These are phyloP conservation scores for Macrobrachium rosenbergii DNA, from an alignment of 1,140 invertebrate species.

Conservation along the genomic window DNA sequence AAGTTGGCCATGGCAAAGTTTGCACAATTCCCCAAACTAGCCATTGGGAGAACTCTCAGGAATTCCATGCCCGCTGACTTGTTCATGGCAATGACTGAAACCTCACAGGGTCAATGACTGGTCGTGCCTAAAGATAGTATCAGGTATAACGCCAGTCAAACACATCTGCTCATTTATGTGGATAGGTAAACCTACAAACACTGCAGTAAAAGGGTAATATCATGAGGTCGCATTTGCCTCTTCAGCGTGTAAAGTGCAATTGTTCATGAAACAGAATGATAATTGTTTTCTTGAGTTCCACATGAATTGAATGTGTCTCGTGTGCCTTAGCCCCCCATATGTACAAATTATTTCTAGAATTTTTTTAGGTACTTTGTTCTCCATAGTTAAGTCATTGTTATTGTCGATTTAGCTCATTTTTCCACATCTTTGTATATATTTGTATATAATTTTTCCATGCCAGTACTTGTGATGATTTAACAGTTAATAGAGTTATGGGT, in stretches of 20 bases:
- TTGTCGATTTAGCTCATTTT: no score
- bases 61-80: background rate
- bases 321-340: no score
- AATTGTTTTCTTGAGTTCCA: slow-evolving; percentile 32
- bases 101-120: slow-evolving; percentile 14
- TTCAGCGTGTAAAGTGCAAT: slow-evolving; percentile 32
- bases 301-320: no score
- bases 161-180: slow-evolving; percentile 9
- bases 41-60: background rate
- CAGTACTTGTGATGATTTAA: no score
- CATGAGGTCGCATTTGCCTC: slow-evolving; percentile 22
- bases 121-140: background rate
- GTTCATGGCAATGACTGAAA: background rate
- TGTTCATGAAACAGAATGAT: slow-evolving; percentile 16
- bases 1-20: slow-evolving; percentile 13
- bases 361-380: no score
- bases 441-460: no score
- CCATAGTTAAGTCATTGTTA: no score
- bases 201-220: no score
- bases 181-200: slow-evolving; percentile 31
- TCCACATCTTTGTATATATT: no score
- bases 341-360: no score
- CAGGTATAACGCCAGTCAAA: background rate
- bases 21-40: background rate
- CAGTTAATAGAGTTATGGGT: no score